Evolutionary conservation across 2,888 invertebrate species (phyloP).

Genomic region (Drosophila antonietae): DNA sequence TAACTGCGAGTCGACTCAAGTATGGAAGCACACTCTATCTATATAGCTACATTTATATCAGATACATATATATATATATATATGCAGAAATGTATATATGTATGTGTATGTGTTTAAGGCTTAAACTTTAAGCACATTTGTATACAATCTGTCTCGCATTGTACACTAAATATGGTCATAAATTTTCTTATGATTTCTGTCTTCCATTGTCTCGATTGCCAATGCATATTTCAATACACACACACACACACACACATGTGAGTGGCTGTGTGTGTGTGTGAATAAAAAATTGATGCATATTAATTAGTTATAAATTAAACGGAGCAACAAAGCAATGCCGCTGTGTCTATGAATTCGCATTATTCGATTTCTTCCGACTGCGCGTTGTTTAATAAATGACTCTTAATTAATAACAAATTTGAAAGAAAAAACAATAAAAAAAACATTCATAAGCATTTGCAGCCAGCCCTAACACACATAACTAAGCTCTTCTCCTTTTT

Average conservation of each 20-base stretch:
- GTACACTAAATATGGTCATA: constrained; percentile 48
- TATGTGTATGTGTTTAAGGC: too few species aligned
- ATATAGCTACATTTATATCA: neutral
- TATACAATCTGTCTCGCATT: constrained; percentile 36
- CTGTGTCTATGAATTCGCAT: constrained; percentile 34
- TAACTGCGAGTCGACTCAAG: neutral
- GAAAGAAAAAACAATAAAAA: constrained; percentile 14
- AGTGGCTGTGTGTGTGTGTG: neutral
- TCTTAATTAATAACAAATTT: constrained; percentile 77
- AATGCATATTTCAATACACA: constrained; percentile 45
- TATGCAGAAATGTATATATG: neutral
- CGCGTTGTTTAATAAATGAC: constrained; percentile 67
- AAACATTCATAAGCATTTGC: constrained; percentile 50
- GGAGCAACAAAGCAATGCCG: constrained; percentile 59
- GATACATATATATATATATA: neutral
- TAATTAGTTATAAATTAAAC: constrained; percentile 66
- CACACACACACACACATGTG: neutral
- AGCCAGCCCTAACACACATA: constrained; percentile 37
- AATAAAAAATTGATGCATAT: constrained; percentile 63
- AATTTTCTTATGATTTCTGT: constrained; percentile 37
- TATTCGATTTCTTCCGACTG: constrained; percentile 59
- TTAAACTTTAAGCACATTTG: constrained; percentile 17
- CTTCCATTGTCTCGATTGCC: constrained; percentile 36
- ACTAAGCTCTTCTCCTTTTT: constrained; percentile 43
- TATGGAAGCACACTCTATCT: neutral